phyloP scores from a whole-genome alignment of 2,888 invertebrate genomes.

The Netelia virgata region DNA sequence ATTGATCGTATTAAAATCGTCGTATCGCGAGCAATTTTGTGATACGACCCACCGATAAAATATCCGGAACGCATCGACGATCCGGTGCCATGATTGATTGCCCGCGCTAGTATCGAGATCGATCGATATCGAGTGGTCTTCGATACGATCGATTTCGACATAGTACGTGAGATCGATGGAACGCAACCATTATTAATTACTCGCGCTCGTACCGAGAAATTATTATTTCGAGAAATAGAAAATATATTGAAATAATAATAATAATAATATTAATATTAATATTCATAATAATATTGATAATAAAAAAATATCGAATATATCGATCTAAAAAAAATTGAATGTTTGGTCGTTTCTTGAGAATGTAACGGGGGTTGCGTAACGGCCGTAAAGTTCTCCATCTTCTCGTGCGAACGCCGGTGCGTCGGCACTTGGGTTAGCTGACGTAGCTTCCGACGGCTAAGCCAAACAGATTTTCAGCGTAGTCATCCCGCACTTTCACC shows the following conservation, averaged over 20 bases:
- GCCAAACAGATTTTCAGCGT: constrained; percentile 42
- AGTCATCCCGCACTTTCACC: constrained; percentile 68
- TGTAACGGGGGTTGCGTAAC: constrained; percentile 55
- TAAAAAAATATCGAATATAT: not conserved
- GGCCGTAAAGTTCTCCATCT: constrained; percentile 13
- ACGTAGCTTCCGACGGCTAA: constrained; percentile 64
- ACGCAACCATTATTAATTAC: not conserved
- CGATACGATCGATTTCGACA: not conserved
- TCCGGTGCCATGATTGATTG: too few species aligned
- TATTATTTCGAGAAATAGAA: too few species aligned
- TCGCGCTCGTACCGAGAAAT: too few species aligned
- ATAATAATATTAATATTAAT: too few species aligned
- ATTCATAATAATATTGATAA: not conserved
- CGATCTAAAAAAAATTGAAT: constrained; percentile 3
- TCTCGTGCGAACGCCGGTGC: constrained; percentile 37
- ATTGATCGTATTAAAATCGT: too few species aligned
- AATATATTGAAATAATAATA: too few species aligned
- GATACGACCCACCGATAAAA: too few species aligned
- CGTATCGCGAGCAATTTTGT: too few species aligned
- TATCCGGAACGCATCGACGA: too few species aligned
- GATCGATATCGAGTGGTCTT: too few species aligned
- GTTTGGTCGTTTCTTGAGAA: constrained; percentile 38
- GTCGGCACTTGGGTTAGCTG: constrained; percentile 41
- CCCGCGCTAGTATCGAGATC: too few species aligned
- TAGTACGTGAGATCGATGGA: not conserved